Evolutionary conservation across 2,113 vertebrate species (phyloP), one percentile per base, ranked within the genome.

Genomic region (Elanus axillaris): DNA sequence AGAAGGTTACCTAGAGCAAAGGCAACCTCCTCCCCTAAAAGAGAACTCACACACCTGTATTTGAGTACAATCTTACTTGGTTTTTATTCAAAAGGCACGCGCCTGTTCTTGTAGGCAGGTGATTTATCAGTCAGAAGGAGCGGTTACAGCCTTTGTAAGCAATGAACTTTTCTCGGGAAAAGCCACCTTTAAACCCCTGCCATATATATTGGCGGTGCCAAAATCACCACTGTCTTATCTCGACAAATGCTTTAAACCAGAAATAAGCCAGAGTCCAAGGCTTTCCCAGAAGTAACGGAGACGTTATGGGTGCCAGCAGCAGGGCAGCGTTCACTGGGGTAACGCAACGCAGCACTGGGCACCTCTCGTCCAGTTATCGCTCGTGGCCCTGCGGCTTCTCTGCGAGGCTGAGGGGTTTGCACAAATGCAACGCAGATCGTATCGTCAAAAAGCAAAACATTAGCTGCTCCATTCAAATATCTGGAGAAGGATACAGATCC

Each of bases 381-480:
- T 58, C 10, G 1, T 16, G 66, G 11, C 14, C 32, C 27, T 0
- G 0, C 3, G 1, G 21, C 13, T 47, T 5, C 31, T 40, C 53
- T 63, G 45, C 48, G 12, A 18, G 32, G 62, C 42, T 43, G 11
- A 71, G 25, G 47, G 5, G 0, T 63, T 58, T 60, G 58, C n/a
- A 21, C 34, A 47, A 27, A 82, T 3, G 2, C 9, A 25, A 75
- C 2, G 34, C 40, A 38, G 27, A 45, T 36, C 56, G 5, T 0
- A 16, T 7, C 1, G 2, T 38, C 47, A 52, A 56, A 2, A n/a
- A 1, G 17, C 14, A 27, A 55, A 58, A 50, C n/a, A n/a, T n/a
- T n/a, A n/a, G n/a, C n/a, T n/a, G n/a, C n/a, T n/a, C n/a, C n/a
- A n/a, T n/a, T n/a, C n/a, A n/a, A n/a, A n/a, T n/a, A n/a, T 7